Conservation (phyloP, 2,888 invertebrate genomes). For the Trichogramma dendrolimi region DNA sequence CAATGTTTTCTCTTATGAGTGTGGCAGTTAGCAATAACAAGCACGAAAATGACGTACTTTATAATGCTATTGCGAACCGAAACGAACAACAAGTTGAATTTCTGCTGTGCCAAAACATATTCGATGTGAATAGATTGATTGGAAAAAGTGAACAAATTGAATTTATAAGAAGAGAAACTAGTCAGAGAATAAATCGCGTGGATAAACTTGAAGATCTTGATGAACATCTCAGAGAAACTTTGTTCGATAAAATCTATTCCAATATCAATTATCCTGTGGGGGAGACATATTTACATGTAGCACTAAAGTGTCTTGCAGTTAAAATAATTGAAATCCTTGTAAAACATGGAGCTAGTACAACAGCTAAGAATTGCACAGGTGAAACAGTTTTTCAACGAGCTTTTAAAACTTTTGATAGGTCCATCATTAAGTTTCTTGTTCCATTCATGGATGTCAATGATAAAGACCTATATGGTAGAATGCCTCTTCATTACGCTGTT, state of each 20-base stretch:
- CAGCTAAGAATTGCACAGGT: constrained; percentile 1
- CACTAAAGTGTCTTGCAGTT: not conserved
- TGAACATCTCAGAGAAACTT: not conserved
- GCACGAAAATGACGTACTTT: not conserved
- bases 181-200: too few relatives aligned
- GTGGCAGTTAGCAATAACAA: not conserved
- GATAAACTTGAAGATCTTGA: not conserved
- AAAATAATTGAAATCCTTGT: constrained; percentile 14
- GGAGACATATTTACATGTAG: constrained; percentile 14
- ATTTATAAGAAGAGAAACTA: too few relatives aligned
- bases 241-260: too few relatives aligned
- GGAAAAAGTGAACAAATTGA: not conserved
- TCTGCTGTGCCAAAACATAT: not conserved
- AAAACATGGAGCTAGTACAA: constrained; percentile 6
- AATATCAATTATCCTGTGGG: not conserved
- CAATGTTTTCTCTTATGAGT: not conserved
- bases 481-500: constrained; percentile 18
- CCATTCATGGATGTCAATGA: constrained; percentile 1
- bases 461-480: not conserved
- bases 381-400: constrained; percentile 14
- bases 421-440: constrained; percentile 9
- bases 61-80: not conserved
- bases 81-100: constrained; percentile 1
- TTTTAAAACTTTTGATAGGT: constrained; percentile 7
- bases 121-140: not conserved